phyloP scores from a whole-genome alignment of 2,113 vertebrate species.

The Pachycephala philippinensis region DNA sequence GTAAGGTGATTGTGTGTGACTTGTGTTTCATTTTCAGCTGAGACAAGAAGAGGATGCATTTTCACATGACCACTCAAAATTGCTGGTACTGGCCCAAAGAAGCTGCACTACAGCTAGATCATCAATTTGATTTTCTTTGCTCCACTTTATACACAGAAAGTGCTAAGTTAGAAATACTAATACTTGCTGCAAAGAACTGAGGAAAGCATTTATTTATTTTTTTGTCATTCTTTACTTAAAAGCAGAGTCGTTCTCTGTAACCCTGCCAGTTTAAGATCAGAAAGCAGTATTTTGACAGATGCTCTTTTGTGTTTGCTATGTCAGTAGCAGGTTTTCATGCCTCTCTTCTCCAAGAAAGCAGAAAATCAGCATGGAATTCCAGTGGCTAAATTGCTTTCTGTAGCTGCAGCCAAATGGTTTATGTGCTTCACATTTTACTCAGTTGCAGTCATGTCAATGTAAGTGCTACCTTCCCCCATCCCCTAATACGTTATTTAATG shows the following conservation, averaged over 20 bases:
- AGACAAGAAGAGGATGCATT: background rate
- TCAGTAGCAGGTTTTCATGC: conserved; percentile 5
- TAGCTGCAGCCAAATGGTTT: background rate
- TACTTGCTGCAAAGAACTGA: background rate
- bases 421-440: background rate
- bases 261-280: background rate
- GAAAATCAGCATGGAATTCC: conserved; percentile 1
- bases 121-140: background rate
- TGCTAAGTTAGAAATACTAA: background rate
- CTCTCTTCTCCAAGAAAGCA: background rate
- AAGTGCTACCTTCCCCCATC: background rate
- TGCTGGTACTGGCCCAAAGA: background rate
- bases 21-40: background rate
- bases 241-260: background rate
- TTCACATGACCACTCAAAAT: background rate
- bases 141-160: background rate
- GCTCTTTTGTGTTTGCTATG: background rate
- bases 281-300: conserved; percentile 2
- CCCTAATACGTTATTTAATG: background rate
- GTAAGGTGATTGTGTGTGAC: background rate
- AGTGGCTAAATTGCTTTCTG: conserved; percentile 22
- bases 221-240: background rate
- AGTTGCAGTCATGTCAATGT: background rate
- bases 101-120: background rate
- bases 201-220: background rate